These are phyloP conservation scores for Drosophila niveifrons DNA, from an alignment of 2,888 invertebrate genomes.

Conservation along the genomic window DNA sequence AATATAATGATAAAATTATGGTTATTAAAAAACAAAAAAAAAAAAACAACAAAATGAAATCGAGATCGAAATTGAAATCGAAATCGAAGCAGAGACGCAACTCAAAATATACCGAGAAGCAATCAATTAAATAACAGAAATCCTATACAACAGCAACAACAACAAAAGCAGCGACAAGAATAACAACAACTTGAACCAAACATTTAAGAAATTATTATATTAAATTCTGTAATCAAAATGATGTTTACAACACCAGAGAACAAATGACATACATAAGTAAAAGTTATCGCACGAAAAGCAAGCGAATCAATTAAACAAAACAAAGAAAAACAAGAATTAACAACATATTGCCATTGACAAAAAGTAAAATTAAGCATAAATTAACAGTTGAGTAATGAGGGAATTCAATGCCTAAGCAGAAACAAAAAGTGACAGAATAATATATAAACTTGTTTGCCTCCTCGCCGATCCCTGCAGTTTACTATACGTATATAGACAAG, in stretches of 20 bases:
- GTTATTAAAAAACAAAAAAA: constrained; percentile 18
- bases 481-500: neutral
- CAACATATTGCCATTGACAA: constrained; percentile 21
- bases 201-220: constrained; percentile 7
- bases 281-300: constrained; percentile 36
- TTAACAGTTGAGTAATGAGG: constrained; percentile 11
- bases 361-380: constrained; percentile 13
- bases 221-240: constrained; percentile 46
- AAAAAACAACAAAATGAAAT: constrained; percentile 20
- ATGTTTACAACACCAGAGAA: constrained; percentile 20
- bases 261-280: constrained; percentile 12
- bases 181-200: constrained; percentile 32
- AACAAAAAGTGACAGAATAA: constrained; percentile 6
- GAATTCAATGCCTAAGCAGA: constrained; percentile 11
- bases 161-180: constrained; percentile 13
- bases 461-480: constrained; percentile 8
- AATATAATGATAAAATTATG: constrained; percentile 28
- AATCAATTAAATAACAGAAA: constrained; percentile 68
- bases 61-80: constrained; percentile 20
- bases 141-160: constrained; percentile 14
- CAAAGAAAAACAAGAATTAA: constrained; percentile 11
- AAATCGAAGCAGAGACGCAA: constrained; percentile 22
- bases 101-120: constrained; percentile 57
- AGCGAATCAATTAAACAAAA: constrained; percentile 36
- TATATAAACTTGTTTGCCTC: constrained; percentile 9